Evolutionary conservation across 1,140 invertebrate genomes (phyloP).

Genomic region (Pemphigus obesinymphae): DNA sequence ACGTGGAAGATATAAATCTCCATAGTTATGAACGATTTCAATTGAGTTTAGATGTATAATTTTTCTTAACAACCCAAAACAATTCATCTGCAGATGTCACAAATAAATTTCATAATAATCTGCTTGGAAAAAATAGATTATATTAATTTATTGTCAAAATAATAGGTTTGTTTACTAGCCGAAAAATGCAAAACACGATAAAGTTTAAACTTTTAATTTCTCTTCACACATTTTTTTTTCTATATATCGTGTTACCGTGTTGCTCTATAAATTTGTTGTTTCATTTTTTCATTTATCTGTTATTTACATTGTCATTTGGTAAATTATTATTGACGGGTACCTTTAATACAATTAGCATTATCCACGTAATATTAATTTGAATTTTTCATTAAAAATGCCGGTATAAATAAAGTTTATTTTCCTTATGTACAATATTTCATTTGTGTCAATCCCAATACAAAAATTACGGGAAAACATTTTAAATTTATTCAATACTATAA

Average conservation of each 20-base stretch:
- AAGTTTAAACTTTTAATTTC: not conserved
- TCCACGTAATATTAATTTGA: not conserved
- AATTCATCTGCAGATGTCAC: not conserved
- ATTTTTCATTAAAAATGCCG: not conserved
- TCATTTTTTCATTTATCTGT: not conserved
- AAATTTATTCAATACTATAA: too few relatives aligned
- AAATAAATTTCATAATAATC: not conserved
- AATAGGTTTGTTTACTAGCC: too few relatives aligned
- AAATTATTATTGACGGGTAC: not conserved
- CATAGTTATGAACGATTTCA: not conserved
- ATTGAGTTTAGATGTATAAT: not conserved
- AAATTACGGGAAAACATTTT: too few relatives aligned
- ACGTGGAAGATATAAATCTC: not conserved
- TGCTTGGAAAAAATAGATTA: not conserved
- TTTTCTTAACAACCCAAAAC: not conserved
- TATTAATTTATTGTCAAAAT: not conserved
- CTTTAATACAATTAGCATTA: not conserved
- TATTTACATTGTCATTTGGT: not conserved
- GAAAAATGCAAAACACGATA: not conserved
- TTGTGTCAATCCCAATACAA: too few relatives aligned
- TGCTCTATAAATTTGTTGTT: too few relatives aligned
- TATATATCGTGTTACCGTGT: not conserved
- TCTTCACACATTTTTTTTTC: too few relatives aligned
- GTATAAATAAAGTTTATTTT: too few relatives aligned
- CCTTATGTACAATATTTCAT: too few relatives aligned